Evolutionary conservation across 2,888 invertebrate genomes (phyloP), one percentile per base, ranked within the genome.

Genomic region (Andricus curvator): DNA sequence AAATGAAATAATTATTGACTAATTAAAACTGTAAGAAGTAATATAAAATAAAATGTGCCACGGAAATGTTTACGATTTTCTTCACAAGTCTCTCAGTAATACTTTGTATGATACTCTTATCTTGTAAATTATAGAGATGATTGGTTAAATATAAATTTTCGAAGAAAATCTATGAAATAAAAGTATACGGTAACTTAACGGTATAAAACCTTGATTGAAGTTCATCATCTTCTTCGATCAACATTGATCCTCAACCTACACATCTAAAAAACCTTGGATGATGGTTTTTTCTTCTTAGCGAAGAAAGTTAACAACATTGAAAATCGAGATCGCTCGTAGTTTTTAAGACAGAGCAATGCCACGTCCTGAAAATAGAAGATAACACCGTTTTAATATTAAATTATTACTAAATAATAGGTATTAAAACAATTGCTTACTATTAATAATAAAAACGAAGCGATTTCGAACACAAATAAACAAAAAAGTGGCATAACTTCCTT

Each of bases 281-380:
- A 60, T 11, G 1, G 11, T 22, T 22, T 60, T 9, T 3, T 60
- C n/a, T 11, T 22, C 20, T 60, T 11, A 11, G 22, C 11, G 4
- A 64, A 64, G 29, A 67, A 13, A n/a, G n/a, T 48, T 48, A 17
- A 17, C 6, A 1, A 48, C 1, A 2, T 17, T 48, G 17, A 48
- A 6, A 56, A 56, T 33, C 11, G n/a, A n/a, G n/a, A 5, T 56
- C 11, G 4, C 8, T 15, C 15, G 29, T 29, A 22, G 15, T 25
- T 33, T n/a, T 33, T 56, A 74, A 56, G 48, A 33, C 13, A 56
- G n/a, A 37, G 56, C 74, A n/a, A 74, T 74, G 5, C 74, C 74
- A 20, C 74, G 74, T 56, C 74, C 74, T 74, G 20, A 6, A 56
- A 74, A 51, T 2, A 74, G 9, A 64, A 25, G 22, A 29, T 29